Percentiles rank a stretch among this genome's conserved stretches.
These are phyloP conservation scores for Hyperoodon ampullatus DNA, from an alignment of 2,113 vertebrate species.

Conservation along the genomic window DNA sequence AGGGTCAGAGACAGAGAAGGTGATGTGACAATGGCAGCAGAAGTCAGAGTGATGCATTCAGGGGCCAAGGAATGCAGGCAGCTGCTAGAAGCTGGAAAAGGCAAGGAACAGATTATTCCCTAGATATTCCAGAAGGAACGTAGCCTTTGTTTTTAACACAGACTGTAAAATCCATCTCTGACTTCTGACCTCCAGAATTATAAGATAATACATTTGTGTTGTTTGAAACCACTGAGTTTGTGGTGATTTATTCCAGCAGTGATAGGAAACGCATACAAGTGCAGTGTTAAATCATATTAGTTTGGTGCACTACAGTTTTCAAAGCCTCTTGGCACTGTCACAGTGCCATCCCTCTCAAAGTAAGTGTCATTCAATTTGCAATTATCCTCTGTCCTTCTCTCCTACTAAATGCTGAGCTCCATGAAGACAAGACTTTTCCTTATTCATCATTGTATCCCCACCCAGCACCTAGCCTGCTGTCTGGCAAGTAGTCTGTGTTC, in stretches of 20 bases:
- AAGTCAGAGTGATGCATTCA: neutral
- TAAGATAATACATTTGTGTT: neutral
- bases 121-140: neutral
- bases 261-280: neutral
- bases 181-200: neutral
- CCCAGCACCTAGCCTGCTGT: neutral
- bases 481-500: neutral
- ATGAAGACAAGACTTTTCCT: neutral
- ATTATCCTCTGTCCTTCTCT: neutral
- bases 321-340: neutral
- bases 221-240: neutral
- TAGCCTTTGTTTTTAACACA: neutral
- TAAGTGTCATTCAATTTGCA: neutral
- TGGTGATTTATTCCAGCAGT: neutral
- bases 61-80: neutral
- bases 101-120: neutral
- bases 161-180: neutral
- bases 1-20: neutral
- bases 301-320: neutral
- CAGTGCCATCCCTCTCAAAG: neutral
- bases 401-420: neutral
- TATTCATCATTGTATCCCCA: neutral
- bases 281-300: neutral
- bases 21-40: neutral
- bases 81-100: neutral